Evolutionary conservation across 2,888 invertebrate genomes (phyloP), one percentile per base, ranked within the genome.

Genomic region (Chloromyia formosa): DNA sequence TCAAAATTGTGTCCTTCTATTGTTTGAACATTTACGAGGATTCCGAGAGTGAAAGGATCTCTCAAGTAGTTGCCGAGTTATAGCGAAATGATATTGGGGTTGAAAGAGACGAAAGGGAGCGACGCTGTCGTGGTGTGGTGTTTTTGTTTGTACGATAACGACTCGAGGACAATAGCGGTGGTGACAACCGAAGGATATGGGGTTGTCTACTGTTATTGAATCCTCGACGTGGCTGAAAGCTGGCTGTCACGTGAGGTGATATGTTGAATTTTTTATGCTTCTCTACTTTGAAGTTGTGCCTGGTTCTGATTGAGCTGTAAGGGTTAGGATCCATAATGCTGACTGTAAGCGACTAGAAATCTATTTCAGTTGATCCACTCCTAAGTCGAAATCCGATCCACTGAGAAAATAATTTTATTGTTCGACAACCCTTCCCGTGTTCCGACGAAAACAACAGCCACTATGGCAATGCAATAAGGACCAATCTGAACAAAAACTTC

Each of bases 1-100:
- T 76, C 72, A 73, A 76, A 75, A 76, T 75, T 76, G 76, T 76
- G 74, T 76, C 69, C 76, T 71, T 76, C 73, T 68, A 76, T 76
- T 76, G 76, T 76, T 76, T 74, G 73, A 76, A 73, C 76, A 73
- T 76, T 76, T 75, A 76, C 76, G 71, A 74, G 74, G 7, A 72
- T 76, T 74, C 72, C 71, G 71, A 76, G 74, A 74, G 60, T 66
- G 66, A 49, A 49, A 45, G 66, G 66, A 66, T 66, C 66, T 49
- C 27, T 66, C 66, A 14, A 73, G 73, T 75, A 61, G 73, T 75
- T 73, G 49, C 61, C 45, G 66, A 14, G n/a, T n/a, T n/a, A n/a
- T n/a, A n/a, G 22, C 2, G 20, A 69, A 54, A 53, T 18, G 58
- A 56, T 58, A 45, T 56, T 18, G 53, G 49, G 58, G 35, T 10